Evolutionary conservation across 1,140 invertebrate species (phyloP).

Genomic region (Heliconius hermathena): DNA sequence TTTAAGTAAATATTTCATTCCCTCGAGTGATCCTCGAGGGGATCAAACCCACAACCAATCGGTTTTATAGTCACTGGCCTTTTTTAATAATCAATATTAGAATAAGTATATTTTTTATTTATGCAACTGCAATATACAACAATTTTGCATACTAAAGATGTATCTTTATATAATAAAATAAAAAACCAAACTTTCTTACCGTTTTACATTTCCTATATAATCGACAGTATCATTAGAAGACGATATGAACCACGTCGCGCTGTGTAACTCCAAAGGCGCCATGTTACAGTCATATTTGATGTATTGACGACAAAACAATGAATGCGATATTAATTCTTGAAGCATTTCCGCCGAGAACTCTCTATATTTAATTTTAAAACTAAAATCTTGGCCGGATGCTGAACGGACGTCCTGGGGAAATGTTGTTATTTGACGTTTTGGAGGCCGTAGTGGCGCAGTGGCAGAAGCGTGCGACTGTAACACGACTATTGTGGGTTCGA

Average conservation of each 20-base stretch:
- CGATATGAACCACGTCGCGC: conserved; percentile 94
- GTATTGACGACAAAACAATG: conserved; percentile 93
- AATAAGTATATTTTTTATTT: too few relatives aligned
- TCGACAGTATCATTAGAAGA: conserved; percentile 90
- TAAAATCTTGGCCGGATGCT: conserved; percentile 88
- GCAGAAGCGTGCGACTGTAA: too few relatives aligned
- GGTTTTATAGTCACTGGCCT: too few relatives aligned
- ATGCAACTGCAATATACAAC: too few relatives aligned
- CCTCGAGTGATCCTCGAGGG: too few relatives aligned
- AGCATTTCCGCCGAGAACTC: conserved; percentile 95
- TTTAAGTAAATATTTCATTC: too few relatives aligned
- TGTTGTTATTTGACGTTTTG: background rate
- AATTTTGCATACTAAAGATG: background rate
- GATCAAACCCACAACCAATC: too few relatives aligned
- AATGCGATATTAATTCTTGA: conserved; percentile 93
- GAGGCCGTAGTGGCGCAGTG: too few relatives aligned
- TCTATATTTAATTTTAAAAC: conserved; percentile 92
- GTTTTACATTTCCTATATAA: conserved; percentile 92
- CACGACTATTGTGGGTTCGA: too few relatives aligned
- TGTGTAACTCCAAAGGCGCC: conserved; percentile 92
- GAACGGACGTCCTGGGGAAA: conserved; percentile 87
- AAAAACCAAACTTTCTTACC: conserved; percentile 76
- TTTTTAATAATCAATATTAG: too few relatives aligned
- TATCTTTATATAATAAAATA: background rate
- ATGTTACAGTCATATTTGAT: conserved; percentile 96